Percentiles rank a stretch among this genome's conserved stretches.
phyloP scores from a whole-genome alignment of 2,888 invertebrate species.

The Herminia tarsipennalis region DNA sequence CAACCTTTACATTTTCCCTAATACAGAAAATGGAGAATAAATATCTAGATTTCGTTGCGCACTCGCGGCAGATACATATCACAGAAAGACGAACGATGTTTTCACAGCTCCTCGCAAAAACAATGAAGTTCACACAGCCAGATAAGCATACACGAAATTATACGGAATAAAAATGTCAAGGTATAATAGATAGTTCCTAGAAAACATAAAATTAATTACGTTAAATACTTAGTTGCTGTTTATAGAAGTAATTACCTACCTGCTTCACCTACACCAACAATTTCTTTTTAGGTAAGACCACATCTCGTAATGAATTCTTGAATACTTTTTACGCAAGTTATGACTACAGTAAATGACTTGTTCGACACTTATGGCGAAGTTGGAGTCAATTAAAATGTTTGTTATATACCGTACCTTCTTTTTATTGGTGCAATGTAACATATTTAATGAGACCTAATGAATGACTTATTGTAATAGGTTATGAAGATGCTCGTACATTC shows the following conservation, averaged over 20 bases:
- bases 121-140: slow-evolving; percentile 47
- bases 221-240: slow-evolving; percentile 19
- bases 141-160: slow-evolving; percentile 46
- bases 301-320: slow-evolving; percentile 29
- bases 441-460: slow-evolving; percentile 43
- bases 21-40: slow-evolving; percentile 27
- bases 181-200: slow-evolving; percentile 13
- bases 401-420: slow-evolving; percentile 30
- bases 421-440: slow-evolving; percentile 44
- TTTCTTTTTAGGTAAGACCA: slow-evolving; percentile 23
- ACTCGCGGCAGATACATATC: slow-evolving; percentile 62
- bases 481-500: slow-evolving; percentile 47
- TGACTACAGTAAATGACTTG: slow-evolving; percentile 41
- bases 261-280: slow-evolving; percentile 26
- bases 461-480: slow-evolving; percentile 53
- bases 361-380: slow-evolving; percentile 38
- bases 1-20: slow-evolving; percentile 35
- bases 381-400: slow-evolving; percentile 38
- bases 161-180: slow-evolving; percentile 37
- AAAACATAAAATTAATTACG: slow-evolving; percentile 15
- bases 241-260: slow-evolving; percentile 29
- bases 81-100: slow-evolving; percentile 64
- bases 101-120: slow-evolving; percentile 55
- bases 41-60: slow-evolving; percentile 46
- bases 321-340: slow-evolving; percentile 37